Conservation (phyloP, 2,888 invertebrate genomes). For the Coenonympha glycerion region DNA sequence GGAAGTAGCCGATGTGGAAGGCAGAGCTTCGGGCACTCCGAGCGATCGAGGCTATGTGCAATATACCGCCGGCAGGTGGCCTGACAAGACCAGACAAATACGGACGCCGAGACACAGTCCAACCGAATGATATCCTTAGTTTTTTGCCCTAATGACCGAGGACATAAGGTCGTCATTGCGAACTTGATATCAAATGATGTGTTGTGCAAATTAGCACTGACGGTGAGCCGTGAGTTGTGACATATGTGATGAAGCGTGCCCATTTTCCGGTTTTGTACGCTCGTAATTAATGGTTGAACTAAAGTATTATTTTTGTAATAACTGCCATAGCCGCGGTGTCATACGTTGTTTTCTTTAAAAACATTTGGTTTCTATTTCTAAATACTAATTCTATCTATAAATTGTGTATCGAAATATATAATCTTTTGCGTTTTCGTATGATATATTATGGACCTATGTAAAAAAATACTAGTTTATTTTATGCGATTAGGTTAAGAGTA, state of each 20-base stretch:
- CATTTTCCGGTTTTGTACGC: conserved; percentile 18
- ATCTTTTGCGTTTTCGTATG: no score
- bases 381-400: no score
- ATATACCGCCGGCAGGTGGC: conserved; percentile 83
- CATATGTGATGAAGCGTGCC: conserved; percentile 13
- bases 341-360: conserved; percentile 1
- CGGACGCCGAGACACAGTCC: conserved; percentile 78
- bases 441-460: no score
- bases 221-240: no score
- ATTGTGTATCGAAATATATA: no score
- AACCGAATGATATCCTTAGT: conserved; percentile 43
- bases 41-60: conserved; percentile 84
- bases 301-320: conserved; percentile 18
- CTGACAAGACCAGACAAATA: conserved; percentile 61
- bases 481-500: no score
- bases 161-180: conserved; percentile 20
- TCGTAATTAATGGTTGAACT: conserved; percentile 19
- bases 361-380: background rate
- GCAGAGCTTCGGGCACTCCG: conserved; percentile 78
- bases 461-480: no score
- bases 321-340: conserved; percentile 22
- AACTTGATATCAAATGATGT: conserved; percentile 25
- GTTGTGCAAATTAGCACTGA: conserved; percentile 20
- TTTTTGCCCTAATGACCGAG: conserved; percentile 11
- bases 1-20: conserved; percentile 52